These are phyloP conservation scores for Vanessa tameamea DNA, from an alignment of 1,140 invertebrate genomes.

Conservation along the genomic window DNA sequence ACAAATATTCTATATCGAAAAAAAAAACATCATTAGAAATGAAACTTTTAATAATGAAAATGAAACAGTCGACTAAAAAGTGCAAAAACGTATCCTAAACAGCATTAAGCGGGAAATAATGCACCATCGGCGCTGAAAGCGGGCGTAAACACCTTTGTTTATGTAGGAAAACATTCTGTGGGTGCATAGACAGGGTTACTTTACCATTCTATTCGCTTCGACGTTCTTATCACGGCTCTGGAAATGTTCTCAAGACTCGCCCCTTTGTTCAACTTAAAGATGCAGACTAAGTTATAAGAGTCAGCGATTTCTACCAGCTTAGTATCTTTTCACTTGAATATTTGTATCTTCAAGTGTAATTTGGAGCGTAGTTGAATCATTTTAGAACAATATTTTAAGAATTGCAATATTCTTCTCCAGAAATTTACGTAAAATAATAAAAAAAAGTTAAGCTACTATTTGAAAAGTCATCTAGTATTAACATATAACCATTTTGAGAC, in stretches of 20 bases:
- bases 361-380: not conserved
- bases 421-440: no score
- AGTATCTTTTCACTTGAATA: not conserved
- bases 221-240: constrained; percentile 38
- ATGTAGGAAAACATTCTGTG: constrained; percentile 35
- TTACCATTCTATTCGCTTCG: constrained; percentile 36
- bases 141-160: constrained; percentile 46
- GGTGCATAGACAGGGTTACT: constrained; percentile 40
- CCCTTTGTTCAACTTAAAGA: constrained; percentile 19
- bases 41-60: constrained; percentile 18
- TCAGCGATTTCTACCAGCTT: constrained; percentile 18
- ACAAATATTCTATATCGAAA: not conserved
- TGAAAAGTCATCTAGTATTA: no score
- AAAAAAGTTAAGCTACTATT: no score
- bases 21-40: not conserved
- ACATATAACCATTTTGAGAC: no score
- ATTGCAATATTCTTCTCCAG: no score
- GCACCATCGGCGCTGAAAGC: constrained; percentile 39
- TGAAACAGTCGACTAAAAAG: constrained; percentile 27
- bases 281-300: constrained; percentile 22
- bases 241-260: constrained; percentile 32
- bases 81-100: constrained; percentile 21
- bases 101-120: constrained; percentile 30
- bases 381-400: not conserved
- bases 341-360: not conserved